Evolutionary conservation across 2,113 vertebrate species (phyloP), one percentile per base, ranked within the genome.

Genomic region (Dasypus novemcinctus): DNA sequence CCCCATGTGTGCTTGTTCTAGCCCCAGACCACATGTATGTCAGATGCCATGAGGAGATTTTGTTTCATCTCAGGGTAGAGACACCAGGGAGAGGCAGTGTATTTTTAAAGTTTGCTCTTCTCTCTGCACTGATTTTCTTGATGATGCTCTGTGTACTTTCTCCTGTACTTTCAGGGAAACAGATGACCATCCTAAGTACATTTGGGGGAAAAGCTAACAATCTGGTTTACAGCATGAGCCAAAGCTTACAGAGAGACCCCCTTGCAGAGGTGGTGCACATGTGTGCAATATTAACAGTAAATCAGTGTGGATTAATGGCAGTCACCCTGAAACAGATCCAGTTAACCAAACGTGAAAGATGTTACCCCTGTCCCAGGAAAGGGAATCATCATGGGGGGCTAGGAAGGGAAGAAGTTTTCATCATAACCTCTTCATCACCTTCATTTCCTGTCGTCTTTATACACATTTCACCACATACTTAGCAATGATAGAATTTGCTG

Each of bases 11-110:
- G 36, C 0, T 36, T 11, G n/a, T 38, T 54, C 52, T 25, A 23
- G 31, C 52, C 61, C 43, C 36, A 66, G 72, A 25, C 31, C 20
- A 54, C 21, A 43, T 57, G 57, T 31, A 31, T 8, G 3, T 38
- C 69, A 54, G 76, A 33, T 3, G 29, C 46, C 36, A 20, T 8
- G 15, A 49, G 33, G 68, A 52, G 7, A 6, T 41, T 87, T 38
- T 43, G 63, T 63, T 78, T 54, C 82, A 78, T 18, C 18, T 82
- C 31, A 38, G 11, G 5, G 38, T 31, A n/a, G 15, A 66, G 57
- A 64, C 7, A 21, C 8, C 0, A 21, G 59, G 5, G 52, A 80
- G 49, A 13, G 12, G 25, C 33, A 52, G 18, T 0, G 0, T 33
- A 29, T 18, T 87, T n/a, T 64, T 49, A 46, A 54, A 33, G 59